A percentile compares a stretch with the other conserved stretches of the same genome.
These are phyloP conservation scores for Genyomyrus donnyi DNA, from an alignment of 2,113 vertebrate species.

Conservation along the genomic window DNA sequence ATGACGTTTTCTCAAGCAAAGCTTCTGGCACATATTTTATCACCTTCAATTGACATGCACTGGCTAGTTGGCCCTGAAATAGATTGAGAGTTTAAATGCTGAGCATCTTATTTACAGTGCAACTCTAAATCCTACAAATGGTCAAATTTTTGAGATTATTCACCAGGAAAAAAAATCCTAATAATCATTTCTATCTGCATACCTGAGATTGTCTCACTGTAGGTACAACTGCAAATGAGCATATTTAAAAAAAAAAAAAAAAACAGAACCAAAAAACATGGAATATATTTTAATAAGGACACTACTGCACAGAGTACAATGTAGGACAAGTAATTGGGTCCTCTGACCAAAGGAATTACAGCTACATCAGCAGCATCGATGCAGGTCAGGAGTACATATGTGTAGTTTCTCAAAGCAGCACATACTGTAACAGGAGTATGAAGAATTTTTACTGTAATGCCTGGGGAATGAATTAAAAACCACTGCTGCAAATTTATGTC, in stretches of 20 bases:
- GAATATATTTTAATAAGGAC: conserved; percentile 5
- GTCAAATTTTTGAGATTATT: not conserved
- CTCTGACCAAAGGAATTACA: not conserved
- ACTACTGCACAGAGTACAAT: not conserved
- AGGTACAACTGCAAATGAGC: not conserved
- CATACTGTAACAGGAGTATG: not conserved
- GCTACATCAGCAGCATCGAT: not conserved
- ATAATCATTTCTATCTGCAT: not conserved
- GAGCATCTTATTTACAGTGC: not conserved
- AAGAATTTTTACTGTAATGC: not conserved
- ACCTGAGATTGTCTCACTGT: not conserved
- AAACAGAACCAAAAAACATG: not conserved
- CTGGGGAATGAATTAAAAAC: conserved; percentile 10
- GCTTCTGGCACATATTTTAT: not conserved
- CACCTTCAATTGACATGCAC: not conserved
- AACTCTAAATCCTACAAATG: not conserved
- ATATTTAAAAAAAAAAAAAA: not conserved
- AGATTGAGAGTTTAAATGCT: not conserved
- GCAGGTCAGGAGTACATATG: not conserved
- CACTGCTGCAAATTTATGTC: conserved; percentile 16
- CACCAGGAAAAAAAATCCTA: not conserved
- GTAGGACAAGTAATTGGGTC: conserved; percentile 7
- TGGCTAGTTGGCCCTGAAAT: not conserved
- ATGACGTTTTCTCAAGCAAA: not conserved
- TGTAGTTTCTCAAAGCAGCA: not conserved